Evolutionary conservation across 1,140 invertebrate genomes (phyloP), one percentile per base, ranked within the genome.

Genomic region (Tenebrio molitor): DNA sequence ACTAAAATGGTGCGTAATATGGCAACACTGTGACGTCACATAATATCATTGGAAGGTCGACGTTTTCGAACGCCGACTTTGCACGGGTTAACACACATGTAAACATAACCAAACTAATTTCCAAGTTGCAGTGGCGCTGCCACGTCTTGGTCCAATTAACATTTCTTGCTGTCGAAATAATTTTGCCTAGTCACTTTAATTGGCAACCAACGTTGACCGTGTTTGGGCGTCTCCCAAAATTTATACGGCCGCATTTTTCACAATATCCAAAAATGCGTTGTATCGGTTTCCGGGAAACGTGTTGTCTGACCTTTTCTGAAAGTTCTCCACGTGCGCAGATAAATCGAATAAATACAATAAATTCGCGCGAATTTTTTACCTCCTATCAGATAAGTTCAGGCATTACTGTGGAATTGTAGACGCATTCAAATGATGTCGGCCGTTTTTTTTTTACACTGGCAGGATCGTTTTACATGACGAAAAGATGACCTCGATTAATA

Each of bases 1-100:
- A 58, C 50, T 58, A 58, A 58, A 58, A 58, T 58, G 50, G 50
- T 58, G 50, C 50, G 50, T 58, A 58, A 58, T 58, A 58, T 58
- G 23, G 21, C 50, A 58, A 58, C 50, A 33, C 3, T 0, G 12
- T 58, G 50, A 58, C 50, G 50, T 58, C 50, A 58, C 50, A n/a
- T 25, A 25, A 25, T 58, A 58, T 58, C 50, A 58, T 58, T 58
- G 50, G 50, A 58, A 58, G 50, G 50, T 58, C 50, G 50, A 58
- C 29, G 50, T 58, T 58, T 58, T 58, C 23, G 50, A 39, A 39
- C 36, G 36, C 8, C 21, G 50, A 58, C 21, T 58, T 50, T 58
- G 50, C 25, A 58, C 50, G 50, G n/a, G 23, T 25, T 58, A 14
- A 29, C 23, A 58, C 50, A 29, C 50, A 58, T 58, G 50, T 58